Conservation (phyloP, 2,113 vertebrate genomes). For the Puffinus mauretanicus region DNA sequence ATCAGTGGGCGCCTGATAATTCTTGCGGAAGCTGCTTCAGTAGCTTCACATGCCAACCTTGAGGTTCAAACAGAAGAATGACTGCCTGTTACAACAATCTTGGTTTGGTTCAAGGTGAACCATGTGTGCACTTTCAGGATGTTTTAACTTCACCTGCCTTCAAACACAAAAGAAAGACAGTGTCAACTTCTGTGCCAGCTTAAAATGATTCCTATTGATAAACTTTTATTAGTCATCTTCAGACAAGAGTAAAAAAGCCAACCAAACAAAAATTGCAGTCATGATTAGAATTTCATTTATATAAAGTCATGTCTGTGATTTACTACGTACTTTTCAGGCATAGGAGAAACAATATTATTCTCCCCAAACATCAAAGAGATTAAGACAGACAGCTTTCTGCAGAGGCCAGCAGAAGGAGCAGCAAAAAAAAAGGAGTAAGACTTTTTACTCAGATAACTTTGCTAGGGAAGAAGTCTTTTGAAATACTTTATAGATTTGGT, state of each 20-base stretch:
- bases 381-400: not conserved
- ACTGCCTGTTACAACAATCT: not conserved
- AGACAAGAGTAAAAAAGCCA: not conserved
- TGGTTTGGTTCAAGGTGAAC: slow-evolving; percentile 11
- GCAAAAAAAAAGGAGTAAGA: not conserved
- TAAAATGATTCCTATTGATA: not conserved
- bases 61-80: not conserved
- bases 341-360: not conserved
- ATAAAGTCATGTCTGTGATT: not conserved
- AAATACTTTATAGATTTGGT: not conserved
- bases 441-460: not conserved
- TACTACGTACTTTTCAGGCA: not conserved
- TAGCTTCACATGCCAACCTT: not conserved
- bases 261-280: not conserved
- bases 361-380: not conserved
- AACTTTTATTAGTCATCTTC: not conserved
- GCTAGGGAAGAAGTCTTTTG: not conserved
- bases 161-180: not conserved
- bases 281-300: not conserved
- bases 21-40: not conserved
- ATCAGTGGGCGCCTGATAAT: not conserved
- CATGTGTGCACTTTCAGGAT: not conserved
- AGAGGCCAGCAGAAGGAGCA: not conserved
- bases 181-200: not conserved
- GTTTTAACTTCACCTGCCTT: not conserved